Conservation (phyloP, 1,140 invertebrate species). For the Eupeodes corollae region DNA sequence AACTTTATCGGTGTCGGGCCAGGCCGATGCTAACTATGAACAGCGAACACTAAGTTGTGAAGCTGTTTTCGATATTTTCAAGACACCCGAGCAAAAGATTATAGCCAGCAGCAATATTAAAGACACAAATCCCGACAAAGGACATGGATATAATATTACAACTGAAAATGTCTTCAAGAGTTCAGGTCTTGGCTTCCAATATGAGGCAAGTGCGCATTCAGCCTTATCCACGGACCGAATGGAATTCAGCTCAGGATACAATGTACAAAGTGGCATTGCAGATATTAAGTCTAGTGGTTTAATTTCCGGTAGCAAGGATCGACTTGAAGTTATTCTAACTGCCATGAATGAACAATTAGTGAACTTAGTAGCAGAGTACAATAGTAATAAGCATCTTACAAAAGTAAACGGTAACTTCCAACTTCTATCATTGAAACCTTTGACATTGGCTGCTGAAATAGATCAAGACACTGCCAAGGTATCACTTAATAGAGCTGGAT, state of each 20-base stretch:
- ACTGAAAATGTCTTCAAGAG: conserved; percentile 15
- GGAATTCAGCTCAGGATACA: conserved; percentile 12
- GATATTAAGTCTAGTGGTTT: conserved; percentile 7
- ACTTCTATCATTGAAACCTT: conserved; percentile 15
- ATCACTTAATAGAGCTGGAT: conserved; percentile 38
- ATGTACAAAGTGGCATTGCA: conserved; percentile 10
- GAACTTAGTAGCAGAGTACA: conserved; percentile 9
- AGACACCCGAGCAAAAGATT: conserved; percentile 50
- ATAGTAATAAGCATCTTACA: conserved; percentile 15
- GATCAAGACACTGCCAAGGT: conserved; percentile 18
- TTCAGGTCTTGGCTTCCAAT: conserved; percentile 21
- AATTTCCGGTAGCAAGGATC: conserved; percentile 13
- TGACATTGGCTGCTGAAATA: conserved; percentile 19
- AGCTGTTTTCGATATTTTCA: conserved; percentile 50
- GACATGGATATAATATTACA: conserved; percentile 20
- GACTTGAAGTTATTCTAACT: conserved; percentile 26
- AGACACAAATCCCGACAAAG: conserved; percentile 5
- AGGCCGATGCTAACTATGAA: conserved; percentile 36
- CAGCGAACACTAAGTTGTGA: conserved; percentile 37
- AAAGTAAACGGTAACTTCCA: conserved; percentile 21
- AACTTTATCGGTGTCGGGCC: conserved; percentile 42
- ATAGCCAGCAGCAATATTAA: conserved; percentile 20
- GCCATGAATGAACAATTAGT: conserved; percentile 20
- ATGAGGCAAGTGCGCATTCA: conserved; percentile 14
- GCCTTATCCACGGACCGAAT: conserved; percentile 12